Evolutionary conservation across 2,888 invertebrate genomes (phyloP).

Genomic region (Lepidochrysops patricia): DNA sequence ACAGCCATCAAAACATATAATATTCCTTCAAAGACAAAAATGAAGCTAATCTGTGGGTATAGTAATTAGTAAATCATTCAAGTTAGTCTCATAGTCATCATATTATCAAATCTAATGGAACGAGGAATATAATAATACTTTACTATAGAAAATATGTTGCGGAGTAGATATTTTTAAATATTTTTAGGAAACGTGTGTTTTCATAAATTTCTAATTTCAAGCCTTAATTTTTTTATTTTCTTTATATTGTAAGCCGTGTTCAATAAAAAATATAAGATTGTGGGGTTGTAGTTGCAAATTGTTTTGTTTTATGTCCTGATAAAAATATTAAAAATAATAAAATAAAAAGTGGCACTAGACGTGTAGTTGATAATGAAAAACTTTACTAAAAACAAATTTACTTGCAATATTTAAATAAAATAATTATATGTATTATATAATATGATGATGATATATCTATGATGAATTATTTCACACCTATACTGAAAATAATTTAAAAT

Average conservation of each 20-base stretch:
- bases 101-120: neutral
- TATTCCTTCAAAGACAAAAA: neutral
- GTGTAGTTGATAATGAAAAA: too few species aligned
- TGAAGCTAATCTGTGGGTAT: neutral
- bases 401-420: too few species aligned
- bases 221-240: neutral
- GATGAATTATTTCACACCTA: too few species aligned
- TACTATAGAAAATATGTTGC: neutral
- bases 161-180: conserved; percentile 1
- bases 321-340: too few species aligned
- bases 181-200: conserved; percentile 12
- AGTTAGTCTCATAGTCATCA: neutral
- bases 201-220: conserved; percentile 20
- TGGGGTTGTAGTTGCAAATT: neutral
- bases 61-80: neutral
- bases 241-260: conserved; percentile 17
- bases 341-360: too few species aligned
- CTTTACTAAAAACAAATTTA: too few species aligned
- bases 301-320: neutral
- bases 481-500: conserved; percentile 24
- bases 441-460: too few species aligned
- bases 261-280: conserved; percentile 17
- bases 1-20: too few species aligned
- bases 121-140: neutral
- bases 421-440: too few species aligned